Conservation (phyloP, 2,113 vertebrate species). For the Passer montanus region DNA sequence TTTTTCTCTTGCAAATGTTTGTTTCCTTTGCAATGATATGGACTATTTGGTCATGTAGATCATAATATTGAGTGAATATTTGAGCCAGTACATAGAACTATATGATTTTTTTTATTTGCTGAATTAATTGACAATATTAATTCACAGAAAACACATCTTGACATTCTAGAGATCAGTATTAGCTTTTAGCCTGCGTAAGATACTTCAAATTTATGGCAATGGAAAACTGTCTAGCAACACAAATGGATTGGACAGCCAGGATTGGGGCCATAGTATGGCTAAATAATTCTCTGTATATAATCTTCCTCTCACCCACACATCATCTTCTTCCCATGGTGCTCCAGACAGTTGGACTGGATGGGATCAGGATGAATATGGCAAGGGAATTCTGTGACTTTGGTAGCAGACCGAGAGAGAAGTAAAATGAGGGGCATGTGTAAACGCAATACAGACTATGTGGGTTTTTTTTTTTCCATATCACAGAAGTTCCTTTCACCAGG, state of each 20-base stretch:
- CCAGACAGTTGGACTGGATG: neutral
- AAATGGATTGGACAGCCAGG: neutral
- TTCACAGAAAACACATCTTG: neutral
- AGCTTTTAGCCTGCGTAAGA: neutral
- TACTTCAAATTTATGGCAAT: neutral
- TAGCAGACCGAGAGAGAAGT: neutral
- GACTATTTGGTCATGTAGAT: neutral
- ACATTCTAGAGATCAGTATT: neutral
- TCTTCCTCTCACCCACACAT: fast-evolving
- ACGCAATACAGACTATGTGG: neutral
- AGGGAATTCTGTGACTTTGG: neutral
- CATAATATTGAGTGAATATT: neutral
- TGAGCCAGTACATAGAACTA: neutral
- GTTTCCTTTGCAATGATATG: neutral
- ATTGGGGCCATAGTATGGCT: neutral
- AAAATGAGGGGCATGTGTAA: neutral
- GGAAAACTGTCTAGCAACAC: neutral
- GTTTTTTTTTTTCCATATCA: neutral
- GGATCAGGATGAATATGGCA: neutral
- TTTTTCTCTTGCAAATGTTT: neutral
- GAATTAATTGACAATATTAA: neutral
- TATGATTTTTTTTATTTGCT: neutral
- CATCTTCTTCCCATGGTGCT: neutral
- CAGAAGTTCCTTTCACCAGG: neutral
- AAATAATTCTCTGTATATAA: neutral